Conservation (phyloP, 2,797 vertebrate genomes). For the Myripristis murdjan region DNA sequence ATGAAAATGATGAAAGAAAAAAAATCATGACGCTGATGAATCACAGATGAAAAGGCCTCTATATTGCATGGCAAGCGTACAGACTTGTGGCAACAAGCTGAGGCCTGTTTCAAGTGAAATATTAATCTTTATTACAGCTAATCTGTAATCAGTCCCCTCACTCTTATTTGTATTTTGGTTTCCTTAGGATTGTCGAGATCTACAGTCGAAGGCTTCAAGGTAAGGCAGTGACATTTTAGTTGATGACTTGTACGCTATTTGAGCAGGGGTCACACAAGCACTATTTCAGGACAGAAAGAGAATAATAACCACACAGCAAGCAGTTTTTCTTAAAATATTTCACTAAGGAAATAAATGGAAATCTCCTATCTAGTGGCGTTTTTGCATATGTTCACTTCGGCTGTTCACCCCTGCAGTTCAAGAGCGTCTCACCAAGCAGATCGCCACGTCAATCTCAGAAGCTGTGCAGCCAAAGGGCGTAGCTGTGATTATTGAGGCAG, state of each 20-base stretch:
- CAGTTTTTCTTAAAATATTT: neutral
- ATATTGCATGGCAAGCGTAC: conserved; percentile 5
- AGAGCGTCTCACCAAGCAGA: conserved; percentile 90
- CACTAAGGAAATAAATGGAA: neutral
- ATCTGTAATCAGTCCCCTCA: conserved; percentile 34
- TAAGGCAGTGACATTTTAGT: conserved; percentile 50
- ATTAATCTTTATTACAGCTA: conserved; percentile 57
- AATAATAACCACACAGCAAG: neutral
- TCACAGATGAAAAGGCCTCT: conserved; percentile 44
- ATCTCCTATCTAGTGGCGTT: neutral
- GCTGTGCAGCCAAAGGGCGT: conserved; percentile 88
- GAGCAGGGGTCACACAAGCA: neutral
- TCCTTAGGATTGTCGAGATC: conserved; percentile 90
- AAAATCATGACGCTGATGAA: conserved; percentile 57
- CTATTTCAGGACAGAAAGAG: neutral
- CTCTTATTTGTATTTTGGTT: conserved; percentile 38
- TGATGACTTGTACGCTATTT: neutral
- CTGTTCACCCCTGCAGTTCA: conserved; percentile 80
- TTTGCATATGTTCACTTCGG: neutral
- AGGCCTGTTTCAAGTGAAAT: conserved; percentile 38
- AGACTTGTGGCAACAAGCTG: conserved; percentile 30
- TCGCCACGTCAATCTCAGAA: conserved; percentile 85
- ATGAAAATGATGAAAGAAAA: neutral
- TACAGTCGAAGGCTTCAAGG: conserved; percentile 91
- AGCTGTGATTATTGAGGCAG: conserved; percentile 86